Evolutionary conservation across 2,797 vertebrate species (phyloP).

Genomic region (Anas acuta): DNA sequence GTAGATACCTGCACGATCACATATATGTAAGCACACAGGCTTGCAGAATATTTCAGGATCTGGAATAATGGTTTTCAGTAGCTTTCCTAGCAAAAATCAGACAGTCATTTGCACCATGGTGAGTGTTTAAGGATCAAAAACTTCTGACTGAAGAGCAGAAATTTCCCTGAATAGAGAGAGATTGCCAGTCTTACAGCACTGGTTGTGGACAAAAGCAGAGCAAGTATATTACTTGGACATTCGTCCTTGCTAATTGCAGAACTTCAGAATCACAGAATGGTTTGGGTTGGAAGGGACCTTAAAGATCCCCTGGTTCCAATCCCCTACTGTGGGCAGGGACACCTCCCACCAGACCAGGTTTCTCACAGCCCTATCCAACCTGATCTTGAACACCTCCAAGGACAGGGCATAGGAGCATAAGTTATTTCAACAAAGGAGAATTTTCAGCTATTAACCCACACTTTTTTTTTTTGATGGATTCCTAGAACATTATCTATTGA

Average conservation of each 20-base stretch:
- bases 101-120: accelerated
- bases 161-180: not conserved
- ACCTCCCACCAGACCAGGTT: no score
- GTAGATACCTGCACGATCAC: not conserved
- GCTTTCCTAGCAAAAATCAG: not conserved
- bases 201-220: not conserved
- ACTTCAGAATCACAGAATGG: no score
- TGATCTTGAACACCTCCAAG: no score
- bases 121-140: not conserved
- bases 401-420: no score
- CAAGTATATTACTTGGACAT: not conserved
- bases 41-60: not conserved
- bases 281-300: no score
- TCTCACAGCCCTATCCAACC: no score
- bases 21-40: not conserved
- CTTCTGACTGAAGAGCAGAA: not conserved
- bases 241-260: not conserved
- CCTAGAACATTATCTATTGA: not conserved
- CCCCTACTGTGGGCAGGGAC: no score
- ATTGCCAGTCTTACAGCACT: not conserved
- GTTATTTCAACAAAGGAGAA: not conserved
- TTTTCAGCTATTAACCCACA: not conserved
- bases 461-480: accelerated
- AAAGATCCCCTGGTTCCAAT: no score
- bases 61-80: not conserved